Base-by-base conservation (phyloP, 2,888 invertebrate genomes). In the Metallyticus violacea region DNA sequence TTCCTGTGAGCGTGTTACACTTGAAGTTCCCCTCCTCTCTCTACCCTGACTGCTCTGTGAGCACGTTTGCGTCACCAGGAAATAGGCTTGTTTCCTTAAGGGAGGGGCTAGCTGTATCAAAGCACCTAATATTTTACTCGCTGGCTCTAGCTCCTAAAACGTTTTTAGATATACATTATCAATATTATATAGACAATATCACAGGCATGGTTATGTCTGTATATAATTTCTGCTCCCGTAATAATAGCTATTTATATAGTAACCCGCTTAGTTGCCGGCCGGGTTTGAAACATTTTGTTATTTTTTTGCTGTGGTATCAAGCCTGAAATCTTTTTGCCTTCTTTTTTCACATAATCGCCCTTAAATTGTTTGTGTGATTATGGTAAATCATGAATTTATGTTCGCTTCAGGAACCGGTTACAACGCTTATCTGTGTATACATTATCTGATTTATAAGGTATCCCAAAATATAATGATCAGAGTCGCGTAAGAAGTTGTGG, bases 341-440 rank as follows among this genome's bases (percentile, higher is more conserved):
- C 22, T 7, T 27, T 79, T 26, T 26, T 6, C 79, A 28, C 26
- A 9, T 76, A 82, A 82, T 82, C 7, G 62, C 26, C 62, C 62
- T 40, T 76, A 82, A 82, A 76, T 82, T 7, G 26, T 62, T 62
- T 82, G 29, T 82, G 82, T 82, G 82, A 82, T 29, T 82, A 29
- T 81, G 82, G 82, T 62, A 62, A 76, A 26, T 82, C 26, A 82
- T 76, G 22, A 82, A 76, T 82, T 81, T 82, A 26, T 82, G 82
- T 62, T 82, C 76, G 26, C 27, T 82, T 76, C 27, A 76, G 27
- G 25, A 76, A 76, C 82, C 76, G 76, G 27, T 76, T 82, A 15
- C 26, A 9, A 76, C 27, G 22, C 76, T 26, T 81, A 30, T 28
- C 9, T 81, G 26, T 7, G 22, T 81, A 81, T 81, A 40, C 81